Base-by-base conservation (phyloP, 2,888 invertebrate species). In the Lucinisca nassula region DNA sequence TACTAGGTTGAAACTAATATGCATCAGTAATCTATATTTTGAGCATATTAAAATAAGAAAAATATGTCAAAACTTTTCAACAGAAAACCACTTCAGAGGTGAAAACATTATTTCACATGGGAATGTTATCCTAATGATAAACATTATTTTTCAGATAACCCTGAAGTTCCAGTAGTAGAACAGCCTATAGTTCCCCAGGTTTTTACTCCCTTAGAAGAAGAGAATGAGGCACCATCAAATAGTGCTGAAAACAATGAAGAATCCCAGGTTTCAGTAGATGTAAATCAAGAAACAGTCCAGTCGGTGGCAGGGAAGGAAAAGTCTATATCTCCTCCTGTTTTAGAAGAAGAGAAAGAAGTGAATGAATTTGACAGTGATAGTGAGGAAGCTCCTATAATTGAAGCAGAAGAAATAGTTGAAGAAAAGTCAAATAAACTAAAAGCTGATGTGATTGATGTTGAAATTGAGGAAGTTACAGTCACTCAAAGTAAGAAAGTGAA, bases 201-300 rank as follows among this genome's bases (percentile, higher is more conserved):
- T 30, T 91, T 84, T 70, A 89, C 83, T 32, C 91, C 90, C 24
- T 72, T 90, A 14, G 90, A 84, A 51, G 90, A 84, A 51, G 85
- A 74, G 10, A 37, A 61, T 0, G 79, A 67, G 12, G 37, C 17
- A 32, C 61, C 55, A 8, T 77, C 40, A 51, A 79, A 27, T 24
- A 40, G 30, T 17, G 67, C 37, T 17, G 58, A 75, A 32, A 80
- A 76, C 32, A 49, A 76, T 17, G 27, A 37, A n/a, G 67, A 78
- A 45, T 4, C 82, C 27, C 84, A 73, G 38, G 76, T 70, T 8
- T 73, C 76, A 27, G 75, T 82, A 24, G 81, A 74, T 76, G 77
- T 85, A 4, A 10, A 45, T 17, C 1, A 75, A 45, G 55, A 14
- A 8, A 74, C 70, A 14, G 32, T 79, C 32, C 78, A 77, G 38